Percentiles rank a stretch among this genome's conserved stretches.
Conservation (phyloP, 2,113 vertebrate species). For the Paedocypris sp. region DNA sequence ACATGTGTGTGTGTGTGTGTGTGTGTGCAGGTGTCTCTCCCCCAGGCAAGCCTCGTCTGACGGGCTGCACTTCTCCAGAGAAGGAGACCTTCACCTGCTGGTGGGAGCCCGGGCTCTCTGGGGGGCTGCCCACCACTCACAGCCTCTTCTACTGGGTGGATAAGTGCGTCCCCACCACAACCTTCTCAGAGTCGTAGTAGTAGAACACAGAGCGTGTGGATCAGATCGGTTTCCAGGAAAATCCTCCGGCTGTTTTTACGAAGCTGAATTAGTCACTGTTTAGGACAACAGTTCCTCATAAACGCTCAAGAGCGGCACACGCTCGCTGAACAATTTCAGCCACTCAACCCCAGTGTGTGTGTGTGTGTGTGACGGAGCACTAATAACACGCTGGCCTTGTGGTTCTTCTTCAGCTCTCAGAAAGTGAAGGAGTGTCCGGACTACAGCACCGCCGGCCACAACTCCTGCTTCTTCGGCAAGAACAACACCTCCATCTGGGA, state of each 20-base stretch:
- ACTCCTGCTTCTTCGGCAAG: slow-evolving; percentile 88
- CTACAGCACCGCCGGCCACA: slow-evolving; percentile 73
- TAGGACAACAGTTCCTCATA: too few species aligned
- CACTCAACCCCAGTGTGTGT: too few species aligned
- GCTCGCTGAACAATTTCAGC: too few species aligned
- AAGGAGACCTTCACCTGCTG: slow-evolving; percentile 92
- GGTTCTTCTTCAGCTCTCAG: slow-evolving; percentile 47
- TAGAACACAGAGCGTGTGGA: too few species aligned
- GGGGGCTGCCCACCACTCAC: slow-evolving; percentile 73
- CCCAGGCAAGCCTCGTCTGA: slow-evolving; percentile 72
- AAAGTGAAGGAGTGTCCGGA: slow-evolving; percentile 73
- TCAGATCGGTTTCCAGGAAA: too few species aligned
- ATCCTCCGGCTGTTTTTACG: too few species aligned
- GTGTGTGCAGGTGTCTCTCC: slow-evolving; percentile 57
- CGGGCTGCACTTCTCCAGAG: slow-evolving; percentile 75
- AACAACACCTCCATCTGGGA: slow-evolving; percentile 75
- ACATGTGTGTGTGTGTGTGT: too few species aligned
- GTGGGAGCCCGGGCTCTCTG: slow-evolving; percentile 77
- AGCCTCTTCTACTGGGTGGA: slow-evolving; percentile 75
- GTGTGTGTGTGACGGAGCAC: too few species aligned
- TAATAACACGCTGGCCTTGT: too few species aligned
- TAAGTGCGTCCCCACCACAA: slow-evolving; percentile 73
- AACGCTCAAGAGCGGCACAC: too few species aligned
- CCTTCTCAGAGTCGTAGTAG: too few species aligned
- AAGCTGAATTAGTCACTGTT: too few species aligned